These are phyloP conservation scores for Enteromius radiatus DNA, from an alignment of 2,797 vertebrate genomes.

Conservation along the genomic window DNA sequence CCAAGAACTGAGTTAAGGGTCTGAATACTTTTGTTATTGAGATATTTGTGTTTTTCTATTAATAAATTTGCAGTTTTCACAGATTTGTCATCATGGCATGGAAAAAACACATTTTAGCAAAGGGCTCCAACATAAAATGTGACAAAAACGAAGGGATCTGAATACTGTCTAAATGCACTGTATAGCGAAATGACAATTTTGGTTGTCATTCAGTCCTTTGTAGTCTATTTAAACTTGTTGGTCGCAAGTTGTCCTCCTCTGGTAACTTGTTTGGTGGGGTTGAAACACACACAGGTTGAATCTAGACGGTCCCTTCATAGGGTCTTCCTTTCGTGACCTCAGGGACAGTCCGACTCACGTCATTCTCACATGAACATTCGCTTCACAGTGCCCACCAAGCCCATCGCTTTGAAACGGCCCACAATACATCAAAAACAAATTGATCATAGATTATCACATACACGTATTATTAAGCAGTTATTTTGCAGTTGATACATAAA, in stretches of 20 bases:
- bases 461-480: slow-evolving; percentile 40
- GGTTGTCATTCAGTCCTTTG: slow-evolving; percentile 3
- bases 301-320: slow-evolving; percentile 60
- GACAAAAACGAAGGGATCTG: not conserved
- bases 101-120: not conserved
- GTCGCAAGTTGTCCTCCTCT: slow-evolving; percentile 13
- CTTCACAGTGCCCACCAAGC: slow-evolving; percentile 56
- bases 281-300: slow-evolving; percentile 21
- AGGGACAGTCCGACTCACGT: slow-evolving; percentile 45
- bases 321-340: slow-evolving; percentile 55
- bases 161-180: slow-evolving; percentile 6
- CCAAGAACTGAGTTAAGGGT: not conserved
- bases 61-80: not conserved
- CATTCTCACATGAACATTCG: slow-evolving; percentile 44
- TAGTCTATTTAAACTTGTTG: not conserved
- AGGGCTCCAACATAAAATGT: not conserved
- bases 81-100: not conserved
- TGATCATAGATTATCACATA: slow-evolving; percentile 52
- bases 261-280: slow-evolving; percentile 30
- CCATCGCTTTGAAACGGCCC: slow-evolving; percentile 54
- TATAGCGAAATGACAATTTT: not conserved
- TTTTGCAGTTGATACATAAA: slow-evolving; percentile 50
- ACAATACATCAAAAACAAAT: slow-evolving; percentile 50
- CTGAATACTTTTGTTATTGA: not conserved
- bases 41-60: not conserved